Conservation (phyloP, 2,797 vertebrate genomes). For the Sphaeramia orbicularis region DNA sequence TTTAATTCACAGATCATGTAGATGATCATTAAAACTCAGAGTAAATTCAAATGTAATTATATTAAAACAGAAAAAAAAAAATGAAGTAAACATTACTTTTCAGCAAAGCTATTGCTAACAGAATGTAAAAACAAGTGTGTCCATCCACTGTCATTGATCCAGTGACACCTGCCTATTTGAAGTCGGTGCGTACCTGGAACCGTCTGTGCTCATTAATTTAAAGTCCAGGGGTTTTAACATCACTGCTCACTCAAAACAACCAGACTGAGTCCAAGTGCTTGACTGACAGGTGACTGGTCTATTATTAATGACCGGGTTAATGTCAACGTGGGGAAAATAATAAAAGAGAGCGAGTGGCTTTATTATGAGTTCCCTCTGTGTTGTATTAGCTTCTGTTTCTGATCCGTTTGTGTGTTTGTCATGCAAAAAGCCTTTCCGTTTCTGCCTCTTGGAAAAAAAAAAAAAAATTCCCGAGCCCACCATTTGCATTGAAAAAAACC, state of each 20-base stretch:
- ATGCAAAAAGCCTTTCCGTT: not conserved
- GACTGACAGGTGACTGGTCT: not conserved
- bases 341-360: not conserved
- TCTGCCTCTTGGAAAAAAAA: conserved; percentile 7
- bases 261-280: not conserved
- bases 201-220: not conserved
- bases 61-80: no score
- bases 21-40: no score
- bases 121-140: no score
- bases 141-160: no score
- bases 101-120: no score
- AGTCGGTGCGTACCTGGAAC: no score
- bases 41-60: no score
- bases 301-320: conserved; percentile 16
- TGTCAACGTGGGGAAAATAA: not conserved
- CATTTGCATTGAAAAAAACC: conserved; percentile 19
- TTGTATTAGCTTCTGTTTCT: not conserved
- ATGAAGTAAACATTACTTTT: no score
- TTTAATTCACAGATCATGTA: no score
- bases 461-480: conserved; percentile 7
- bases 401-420: conserved; percentile 8
- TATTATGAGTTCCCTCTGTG: not conserved
- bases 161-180: no score
- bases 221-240: not conserved
- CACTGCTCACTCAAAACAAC: not conserved